Conservation (phyloP, 2,797 vertebrate species). For the Pseudochromis fuscus region DNA sequence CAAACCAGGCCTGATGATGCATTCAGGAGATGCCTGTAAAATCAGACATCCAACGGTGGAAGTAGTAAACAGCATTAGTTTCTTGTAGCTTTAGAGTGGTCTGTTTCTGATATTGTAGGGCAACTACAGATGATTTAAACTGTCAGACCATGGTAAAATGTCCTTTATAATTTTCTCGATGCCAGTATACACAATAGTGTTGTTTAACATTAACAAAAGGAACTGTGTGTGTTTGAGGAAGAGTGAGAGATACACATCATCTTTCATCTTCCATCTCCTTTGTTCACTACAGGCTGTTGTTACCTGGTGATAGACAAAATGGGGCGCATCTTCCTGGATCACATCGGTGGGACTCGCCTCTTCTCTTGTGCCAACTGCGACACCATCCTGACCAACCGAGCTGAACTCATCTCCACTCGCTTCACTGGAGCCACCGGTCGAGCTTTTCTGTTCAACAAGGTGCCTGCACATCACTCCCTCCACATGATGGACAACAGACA, state of each 20-base stretch:
- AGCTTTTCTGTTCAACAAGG: constrained; percentile 99
- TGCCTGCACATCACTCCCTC: constrained; percentile 38
- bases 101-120: neutral
- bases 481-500: neutral
- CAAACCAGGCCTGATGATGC: constrained; percentile 27
- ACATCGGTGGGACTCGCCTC: constrained; percentile 96
- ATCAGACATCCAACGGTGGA: neutral
- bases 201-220: neutral
- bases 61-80: neutral
- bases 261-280: neutral
- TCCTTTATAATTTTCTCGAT: neutral
- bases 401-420: constrained; percentile 97
- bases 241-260: too few species aligned
- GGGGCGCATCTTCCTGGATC: constrained; percentile 98
- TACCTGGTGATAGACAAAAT: constrained; percentile 70
- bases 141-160: too few species aligned
- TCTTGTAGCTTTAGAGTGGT: neutral
- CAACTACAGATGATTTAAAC: neutral
- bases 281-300: neutral
- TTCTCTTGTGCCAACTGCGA: constrained; percentile 99
- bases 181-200: too few species aligned
- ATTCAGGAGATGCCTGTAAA: constrained; percentile 17
- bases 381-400: constrained; percentile 96
- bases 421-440: constrained; percentile 97
- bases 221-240: neutral